Evolutionary conservation across 1,140 invertebrate species (phyloP).

Genomic region (Pemphigus obesinymphae): DNA sequence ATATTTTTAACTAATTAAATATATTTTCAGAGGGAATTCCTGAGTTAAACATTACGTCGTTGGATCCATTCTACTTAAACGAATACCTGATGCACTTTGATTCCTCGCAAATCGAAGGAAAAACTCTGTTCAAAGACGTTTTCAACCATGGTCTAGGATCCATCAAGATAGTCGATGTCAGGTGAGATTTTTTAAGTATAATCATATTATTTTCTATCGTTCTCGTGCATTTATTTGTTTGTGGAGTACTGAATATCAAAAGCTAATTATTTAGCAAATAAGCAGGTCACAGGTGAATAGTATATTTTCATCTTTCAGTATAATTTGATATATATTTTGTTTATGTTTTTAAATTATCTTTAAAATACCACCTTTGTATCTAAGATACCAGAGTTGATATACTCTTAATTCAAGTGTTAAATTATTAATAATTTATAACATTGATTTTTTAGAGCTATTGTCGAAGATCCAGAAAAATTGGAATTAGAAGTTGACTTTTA

Average conservation of each 20-base stretch:
- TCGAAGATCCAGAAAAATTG: constrained; percentile 46
- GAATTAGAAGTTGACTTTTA: constrained; percentile 48
- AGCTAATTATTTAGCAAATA: not conserved
- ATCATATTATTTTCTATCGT: not conserved
- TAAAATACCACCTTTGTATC: too few relatives aligned
- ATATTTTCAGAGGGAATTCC: constrained; percentile 41
- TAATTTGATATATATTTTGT: too few relatives aligned
- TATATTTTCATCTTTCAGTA: too few relatives aligned
- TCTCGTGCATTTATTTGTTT: not conserved
- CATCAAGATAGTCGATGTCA: constrained; percentile 45
- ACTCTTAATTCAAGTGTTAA: not conserved
- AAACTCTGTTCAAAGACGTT: constrained; percentile 44
- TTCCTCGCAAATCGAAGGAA: constrained; percentile 44
- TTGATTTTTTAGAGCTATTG: constrained; percentile 44
- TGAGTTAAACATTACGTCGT: constrained; percentile 42
- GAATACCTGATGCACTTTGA: constrained; percentile 47
- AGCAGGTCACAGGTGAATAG: not conserved
- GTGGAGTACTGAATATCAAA: not conserved
- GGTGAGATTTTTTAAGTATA: constrained; percentile 36
- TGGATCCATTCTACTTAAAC: constrained; percentile 46
- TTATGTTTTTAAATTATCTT: too few relatives aligned
- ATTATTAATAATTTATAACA: not conserved
- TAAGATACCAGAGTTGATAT: too few relatives aligned
- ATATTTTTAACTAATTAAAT: not conserved
- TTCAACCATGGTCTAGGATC: constrained; percentile 43